Conservation (phyloP, 2,888 invertebrate genomes). For the Eilema sororculum region DNA sequence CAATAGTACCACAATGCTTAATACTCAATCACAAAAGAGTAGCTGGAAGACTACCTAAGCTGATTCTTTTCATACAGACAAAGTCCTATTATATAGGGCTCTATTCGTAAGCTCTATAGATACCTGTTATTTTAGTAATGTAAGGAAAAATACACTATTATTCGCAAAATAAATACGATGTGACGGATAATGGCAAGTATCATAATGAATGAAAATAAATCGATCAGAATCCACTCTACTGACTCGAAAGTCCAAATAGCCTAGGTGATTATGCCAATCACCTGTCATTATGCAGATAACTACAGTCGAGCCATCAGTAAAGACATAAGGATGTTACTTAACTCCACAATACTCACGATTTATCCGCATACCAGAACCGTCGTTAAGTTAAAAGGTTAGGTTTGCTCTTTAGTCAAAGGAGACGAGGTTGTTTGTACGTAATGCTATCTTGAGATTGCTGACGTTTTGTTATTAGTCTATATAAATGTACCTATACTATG, state of each 20-base stretch:
- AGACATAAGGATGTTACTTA: constrained; percentile 49
- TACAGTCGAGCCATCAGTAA: constrained; percentile 32
- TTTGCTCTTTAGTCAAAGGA: not conserved
- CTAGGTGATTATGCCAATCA: constrained; percentile 51
- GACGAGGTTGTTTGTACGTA: constrained; percentile 10
- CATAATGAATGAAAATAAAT: constrained; percentile 17
- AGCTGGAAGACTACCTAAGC: not conserved
- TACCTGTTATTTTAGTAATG: not conserved
- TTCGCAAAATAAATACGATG: not conserved
- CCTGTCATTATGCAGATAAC: constrained; percentile 51
- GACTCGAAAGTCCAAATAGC: constrained; percentile 31
- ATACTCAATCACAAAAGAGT: not conserved
- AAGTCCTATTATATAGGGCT: not conserved
- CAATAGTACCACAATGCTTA: not conserved
- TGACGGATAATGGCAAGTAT: not conserved
- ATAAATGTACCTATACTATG: not conserved
- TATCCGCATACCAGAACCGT: constrained; percentile 33
- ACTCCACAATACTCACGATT: constrained; percentile 40
- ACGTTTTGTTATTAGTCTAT: not conserved
- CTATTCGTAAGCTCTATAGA: not conserved
- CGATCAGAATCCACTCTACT: not conserved
- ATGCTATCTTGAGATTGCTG: not conserved
- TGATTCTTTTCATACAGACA: not conserved
- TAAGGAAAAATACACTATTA: not conserved
- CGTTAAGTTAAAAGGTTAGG: constrained; percentile 49